Conservation (phyloP, 2,888 invertebrate species). For the Tetrapedia diversipes region DNA sequence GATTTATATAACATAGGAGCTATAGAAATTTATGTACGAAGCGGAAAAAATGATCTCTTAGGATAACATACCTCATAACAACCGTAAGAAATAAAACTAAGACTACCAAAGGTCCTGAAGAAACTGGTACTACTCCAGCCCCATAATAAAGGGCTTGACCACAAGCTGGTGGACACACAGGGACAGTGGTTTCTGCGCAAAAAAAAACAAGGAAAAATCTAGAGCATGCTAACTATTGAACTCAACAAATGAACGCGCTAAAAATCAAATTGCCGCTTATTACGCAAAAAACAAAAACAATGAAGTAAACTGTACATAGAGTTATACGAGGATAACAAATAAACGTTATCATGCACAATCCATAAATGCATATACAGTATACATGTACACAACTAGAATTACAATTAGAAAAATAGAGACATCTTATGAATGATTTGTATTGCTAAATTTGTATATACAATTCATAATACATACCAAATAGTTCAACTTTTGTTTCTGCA, state of each 20-base stretch:
- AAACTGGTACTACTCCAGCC: constrained; percentile 84
- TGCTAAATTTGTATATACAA: background rate
- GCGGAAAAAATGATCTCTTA: background rate
- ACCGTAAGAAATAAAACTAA: constrained; percentile 84
- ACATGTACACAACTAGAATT: constrained; percentile 4
- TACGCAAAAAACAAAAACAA: background rate
- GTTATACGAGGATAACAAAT: constrained; percentile 13
- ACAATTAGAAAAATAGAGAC: background rate
- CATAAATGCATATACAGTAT: constrained; percentile 25
- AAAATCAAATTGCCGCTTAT: constrained; percentile 21
- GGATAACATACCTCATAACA: constrained; percentile 80
- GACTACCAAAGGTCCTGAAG: constrained; percentile 81
- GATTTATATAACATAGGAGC: background rate
- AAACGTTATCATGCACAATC: constrained; percentile 31
- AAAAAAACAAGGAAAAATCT: constrained; percentile 78
- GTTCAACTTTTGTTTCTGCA: constrained; percentile 90
- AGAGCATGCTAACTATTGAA: constrained; percentile 76
- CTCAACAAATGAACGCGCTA: constrained; percentile 21
- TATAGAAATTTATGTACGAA: background rate
- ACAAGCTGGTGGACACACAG: constrained; percentile 97
- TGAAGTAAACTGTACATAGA: background rate
- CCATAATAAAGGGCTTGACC: constrained; percentile 87
- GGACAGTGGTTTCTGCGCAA: constrained; percentile 92
- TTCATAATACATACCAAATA: constrained; percentile 88
- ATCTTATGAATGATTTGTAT: constrained; percentile 7